These are phyloP conservation scores for Xenentodon cancila DNA, from an alignment of 2,797 vertebrate genomes.

Conservation along the genomic window DNA sequence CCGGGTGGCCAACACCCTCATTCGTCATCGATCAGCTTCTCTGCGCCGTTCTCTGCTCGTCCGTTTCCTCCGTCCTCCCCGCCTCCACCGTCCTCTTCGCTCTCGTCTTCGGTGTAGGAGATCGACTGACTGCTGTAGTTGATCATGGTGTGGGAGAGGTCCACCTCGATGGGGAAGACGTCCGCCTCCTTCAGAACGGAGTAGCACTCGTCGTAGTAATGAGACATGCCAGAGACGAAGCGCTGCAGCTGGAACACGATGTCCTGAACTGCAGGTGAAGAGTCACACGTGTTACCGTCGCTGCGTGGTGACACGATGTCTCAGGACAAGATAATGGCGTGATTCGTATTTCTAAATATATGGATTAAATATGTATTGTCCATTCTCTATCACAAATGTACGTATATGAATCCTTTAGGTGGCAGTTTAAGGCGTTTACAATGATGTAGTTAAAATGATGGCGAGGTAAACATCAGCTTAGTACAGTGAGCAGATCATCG, in stretches of 20 bases:
- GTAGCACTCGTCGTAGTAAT: constrained; percentile 96
- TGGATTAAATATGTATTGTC: too few species aligned
- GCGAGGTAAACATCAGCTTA: too few species aligned
- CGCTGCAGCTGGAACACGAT: constrained; percentile 99
- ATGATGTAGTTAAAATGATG: too few species aligned
- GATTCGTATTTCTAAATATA: too few species aligned
- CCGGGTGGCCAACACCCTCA: constrained; percentile 59
- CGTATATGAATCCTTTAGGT: too few species aligned
- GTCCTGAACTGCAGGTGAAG: constrained; percentile 88
- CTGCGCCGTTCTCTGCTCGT: constrained; percentile 79
- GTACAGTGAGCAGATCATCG: too few species aligned
- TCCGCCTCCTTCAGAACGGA: constrained; percentile 92
- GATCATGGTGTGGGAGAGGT: constrained; percentile 93
- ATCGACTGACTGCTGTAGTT: constrained; percentile 90
- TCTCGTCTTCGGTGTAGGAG: constrained; percentile 80
- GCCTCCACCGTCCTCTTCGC: constrained; percentile 64
- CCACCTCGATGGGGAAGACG: constrained; percentile 98
- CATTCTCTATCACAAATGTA: too few species aligned
- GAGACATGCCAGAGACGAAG: constrained; percentile 97
- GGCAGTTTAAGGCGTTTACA: too few species aligned
- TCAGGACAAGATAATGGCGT: too few species aligned
- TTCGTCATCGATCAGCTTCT: constrained; percentile 84
- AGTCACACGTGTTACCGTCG: background rate
- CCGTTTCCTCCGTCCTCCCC: constrained; percentile 46
- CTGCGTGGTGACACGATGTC: background rate